A percentile compares a stretch with the other conserved stretches of the same genome.
Conservation (phyloP, 2,888 invertebrate species). For the Rhagophthalmus giganteus region DNA sequence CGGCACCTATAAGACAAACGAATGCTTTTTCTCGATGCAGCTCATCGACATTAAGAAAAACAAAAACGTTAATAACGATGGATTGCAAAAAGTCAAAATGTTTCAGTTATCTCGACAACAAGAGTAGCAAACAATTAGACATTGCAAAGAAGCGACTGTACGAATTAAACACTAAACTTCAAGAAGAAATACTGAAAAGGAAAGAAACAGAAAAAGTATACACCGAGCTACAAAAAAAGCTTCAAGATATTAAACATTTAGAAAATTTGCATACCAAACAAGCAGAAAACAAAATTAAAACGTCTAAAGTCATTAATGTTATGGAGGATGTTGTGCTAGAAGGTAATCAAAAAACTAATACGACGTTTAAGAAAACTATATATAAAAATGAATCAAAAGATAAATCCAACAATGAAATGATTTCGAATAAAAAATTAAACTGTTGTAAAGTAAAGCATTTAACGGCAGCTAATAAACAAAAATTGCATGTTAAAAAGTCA, state of each 20-base stretch:
- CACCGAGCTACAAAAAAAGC: slow-evolving; percentile 62
- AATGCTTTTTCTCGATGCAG: slow-evolving; percentile 5
- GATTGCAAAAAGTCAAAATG: slow-evolving; percentile 6
- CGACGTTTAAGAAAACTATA: not conserved
- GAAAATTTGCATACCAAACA: slow-evolving; percentile 9
- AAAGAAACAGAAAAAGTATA: slow-evolving; percentile 66
- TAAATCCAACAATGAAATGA: not conserved
- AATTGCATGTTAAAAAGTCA: not conserved
- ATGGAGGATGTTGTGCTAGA: not conserved
- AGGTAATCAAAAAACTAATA: not conserved
- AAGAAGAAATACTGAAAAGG: slow-evolving; percentile 64
- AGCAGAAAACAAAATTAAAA: slow-evolving; percentile 1
- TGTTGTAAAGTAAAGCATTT: too few species aligned
- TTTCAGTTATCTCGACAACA: slow-evolving; percentile 1
- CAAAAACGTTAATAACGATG: slow-evolving; percentile 35
- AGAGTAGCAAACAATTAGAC: slow-evolving; percentile 13
- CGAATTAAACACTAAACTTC: slow-evolving; percentile 62
- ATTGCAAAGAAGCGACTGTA: slow-evolving; percentile 23
- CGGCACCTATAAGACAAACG: slow-evolving; percentile 39
- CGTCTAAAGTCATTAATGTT: not conserved
- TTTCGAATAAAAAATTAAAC: too few species aligned
- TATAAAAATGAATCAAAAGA: not conserved
- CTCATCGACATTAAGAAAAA: slow-evolving; percentile 16
- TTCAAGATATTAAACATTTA: slow-evolving; percentile 48
- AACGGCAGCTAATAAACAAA: too few species aligned